phyloP scores from a whole-genome alignment of 2,888 invertebrate genomes.

The Mythimna pallens region DNA sequence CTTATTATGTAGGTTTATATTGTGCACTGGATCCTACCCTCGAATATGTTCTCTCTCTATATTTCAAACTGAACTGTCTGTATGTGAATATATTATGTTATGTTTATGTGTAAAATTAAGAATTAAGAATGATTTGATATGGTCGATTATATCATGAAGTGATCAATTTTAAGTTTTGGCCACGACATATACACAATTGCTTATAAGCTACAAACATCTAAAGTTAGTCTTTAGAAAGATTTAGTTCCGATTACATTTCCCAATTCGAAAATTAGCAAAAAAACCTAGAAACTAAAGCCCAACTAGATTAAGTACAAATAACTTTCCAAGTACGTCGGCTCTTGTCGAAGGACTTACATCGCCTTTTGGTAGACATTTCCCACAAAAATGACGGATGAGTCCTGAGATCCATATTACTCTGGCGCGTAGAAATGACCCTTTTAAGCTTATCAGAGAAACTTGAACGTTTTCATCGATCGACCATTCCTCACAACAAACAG shows the following conservation, averaged over 20 bases:
- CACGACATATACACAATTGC: no score
- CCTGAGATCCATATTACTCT: conserved; percentile 37
- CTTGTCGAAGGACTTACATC: conserved; percentile 1
- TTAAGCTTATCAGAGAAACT: conserved; percentile 56
- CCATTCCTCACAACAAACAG: conserved; percentile 61
- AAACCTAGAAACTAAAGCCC: neutral
- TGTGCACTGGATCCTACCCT: no score
- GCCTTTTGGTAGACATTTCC: conserved; percentile 29
- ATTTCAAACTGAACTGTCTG: no score
- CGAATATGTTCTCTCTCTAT: no score
- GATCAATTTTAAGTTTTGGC: no score
- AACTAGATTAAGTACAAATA: conserved; percentile 20
- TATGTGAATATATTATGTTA: no score
- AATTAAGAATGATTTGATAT: no score
- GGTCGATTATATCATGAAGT: no score
- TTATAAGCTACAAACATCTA: neutral
- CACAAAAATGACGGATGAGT: conserved; percentile 51
- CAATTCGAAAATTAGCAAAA: neutral
- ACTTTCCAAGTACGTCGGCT: conserved; percentile 7
- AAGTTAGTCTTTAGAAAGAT: neutral
- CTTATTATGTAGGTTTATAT: no score
- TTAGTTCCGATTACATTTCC: conserved; percentile 2
- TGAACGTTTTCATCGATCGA: conserved; percentile 56
- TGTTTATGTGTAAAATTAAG: no score
- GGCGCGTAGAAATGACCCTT: conserved; percentile 53